These are phyloP conservation scores for Xylota segnis DNA, from an alignment of 2,888 invertebrate genomes.

Conservation along the genomic window DNA sequence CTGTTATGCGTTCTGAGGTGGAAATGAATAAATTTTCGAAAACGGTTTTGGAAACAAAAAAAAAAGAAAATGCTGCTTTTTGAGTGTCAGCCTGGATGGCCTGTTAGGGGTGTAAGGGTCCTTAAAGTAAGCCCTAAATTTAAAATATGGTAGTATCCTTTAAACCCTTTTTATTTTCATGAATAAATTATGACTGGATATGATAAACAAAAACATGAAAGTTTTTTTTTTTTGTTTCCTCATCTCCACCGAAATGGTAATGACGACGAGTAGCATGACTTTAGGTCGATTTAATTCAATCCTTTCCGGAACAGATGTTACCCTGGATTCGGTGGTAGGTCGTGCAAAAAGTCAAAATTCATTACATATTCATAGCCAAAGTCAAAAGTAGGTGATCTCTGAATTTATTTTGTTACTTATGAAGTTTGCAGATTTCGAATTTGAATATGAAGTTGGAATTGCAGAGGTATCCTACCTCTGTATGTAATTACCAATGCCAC, in stretches of 20 bases:
- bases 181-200: constrained; percentile 66
- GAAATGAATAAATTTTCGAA: constrained; percentile 68
- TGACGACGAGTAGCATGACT: constrained; percentile 23
- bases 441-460: neutral
- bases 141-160: constrained; percentile 24
- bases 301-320: constrained; percentile 70
- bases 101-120: neutral
- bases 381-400: constrained; percentile 7
- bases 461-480: neutral
- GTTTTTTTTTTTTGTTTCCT: neutral
- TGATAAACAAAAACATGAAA: constrained; percentile 31
- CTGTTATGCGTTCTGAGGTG: constrained; percentile 60
- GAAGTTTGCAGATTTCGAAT: neutral
- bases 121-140: neutral
- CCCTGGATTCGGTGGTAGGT: constrained; percentile 30
- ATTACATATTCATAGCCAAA: constrained; percentile 69
- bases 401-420: neutral
- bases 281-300: constrained; percentile 54
- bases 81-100: neutral
- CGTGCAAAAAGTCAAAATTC: constrained; percentile 45
- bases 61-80: constrained; percentile 1
- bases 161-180: constrained; percentile 58
- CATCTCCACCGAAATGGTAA: constrained; percentile 31
- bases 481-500: neutral
- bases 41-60: constrained; percentile 27